Conservation (phyloP, 2,888 invertebrate genomes). For the Cremastobaeus sp. region DNA sequence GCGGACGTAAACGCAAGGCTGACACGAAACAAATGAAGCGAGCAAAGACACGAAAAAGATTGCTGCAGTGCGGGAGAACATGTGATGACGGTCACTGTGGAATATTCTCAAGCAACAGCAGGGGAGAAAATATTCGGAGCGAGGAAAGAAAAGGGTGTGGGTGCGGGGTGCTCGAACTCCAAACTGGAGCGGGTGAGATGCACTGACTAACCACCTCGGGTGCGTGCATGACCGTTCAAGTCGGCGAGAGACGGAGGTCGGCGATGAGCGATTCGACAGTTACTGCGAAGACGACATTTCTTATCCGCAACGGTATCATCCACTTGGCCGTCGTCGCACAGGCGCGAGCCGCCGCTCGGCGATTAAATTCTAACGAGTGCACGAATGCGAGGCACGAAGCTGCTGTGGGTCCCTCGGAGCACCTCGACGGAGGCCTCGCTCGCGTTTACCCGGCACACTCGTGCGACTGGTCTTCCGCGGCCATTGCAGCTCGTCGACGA, state of each 20-base stretch:
- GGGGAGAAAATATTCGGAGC: no score
- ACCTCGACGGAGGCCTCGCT: not conserved
- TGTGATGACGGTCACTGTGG: no score
- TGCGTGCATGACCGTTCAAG: conserved; percentile 46
- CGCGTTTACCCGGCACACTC: conserved; percentile 34
- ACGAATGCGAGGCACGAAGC: not conserved
- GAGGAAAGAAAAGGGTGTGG: conserved; percentile 38
- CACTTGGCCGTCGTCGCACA: not conserved
- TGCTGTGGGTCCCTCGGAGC: not conserved
- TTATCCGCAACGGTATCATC: not conserved
- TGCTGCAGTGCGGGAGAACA: no score
- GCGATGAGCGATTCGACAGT: conserved; percentile 4
- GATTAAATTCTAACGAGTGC: no score
- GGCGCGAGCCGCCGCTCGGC: not conserved
- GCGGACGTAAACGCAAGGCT: no score
- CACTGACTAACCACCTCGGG: conserved; percentile 49
- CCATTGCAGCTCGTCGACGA: conserved; percentile 14
- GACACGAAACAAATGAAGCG: no score
- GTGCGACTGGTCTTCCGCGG: conserved; percentile 11
- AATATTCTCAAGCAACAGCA: no score
- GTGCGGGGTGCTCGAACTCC: conserved; percentile 35
- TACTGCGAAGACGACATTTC: conserved; percentile 11
- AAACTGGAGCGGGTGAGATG: conserved; percentile 41
- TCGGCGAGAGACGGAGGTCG: not conserved
- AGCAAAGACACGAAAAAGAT: no score